A percentile compares a stretch with the other conserved stretches of the same genome.
These are phyloP conservation scores for Chromis chromis DNA, from an alignment of 2,797 vertebrate species.

Conservation along the genomic window DNA sequence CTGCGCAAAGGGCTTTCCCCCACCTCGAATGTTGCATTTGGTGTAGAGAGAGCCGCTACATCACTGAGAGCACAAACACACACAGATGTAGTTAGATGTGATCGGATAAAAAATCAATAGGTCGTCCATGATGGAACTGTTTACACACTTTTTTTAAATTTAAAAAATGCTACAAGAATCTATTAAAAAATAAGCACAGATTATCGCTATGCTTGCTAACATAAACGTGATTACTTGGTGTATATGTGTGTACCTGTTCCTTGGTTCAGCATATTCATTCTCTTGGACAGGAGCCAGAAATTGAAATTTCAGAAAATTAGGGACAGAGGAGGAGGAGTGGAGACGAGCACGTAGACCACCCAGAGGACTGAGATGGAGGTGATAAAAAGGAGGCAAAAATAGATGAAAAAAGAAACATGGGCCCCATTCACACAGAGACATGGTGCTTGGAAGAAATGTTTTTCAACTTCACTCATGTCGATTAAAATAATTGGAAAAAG, in stretches of 20 bases:
- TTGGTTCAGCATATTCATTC: slow-evolving; percentile 89
- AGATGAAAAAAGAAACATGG: slow-evolving; percentile 41
- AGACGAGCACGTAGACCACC: slow-evolving; percentile 94
- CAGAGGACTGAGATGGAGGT: slow-evolving; percentile 81
- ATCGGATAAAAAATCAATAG: background rate
- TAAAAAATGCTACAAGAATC: background rate
- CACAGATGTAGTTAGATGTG: background rate
- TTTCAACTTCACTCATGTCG: background rate
- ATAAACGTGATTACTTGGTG: background rate
- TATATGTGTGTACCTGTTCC: slow-evolving; percentile 87
- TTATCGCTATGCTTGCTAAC: background rate
- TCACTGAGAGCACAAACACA: slow-evolving; percentile 84
- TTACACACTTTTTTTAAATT: background rate
- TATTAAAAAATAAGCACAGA: background rate
- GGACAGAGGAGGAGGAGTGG: slow-evolving; percentile 96
- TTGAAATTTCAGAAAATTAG: slow-evolving; percentile 99
- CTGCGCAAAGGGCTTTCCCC: slow-evolving; percentile 86
- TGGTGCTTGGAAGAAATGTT: background rate
- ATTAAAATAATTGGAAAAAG: background rate
- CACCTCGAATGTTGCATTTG: slow-evolving; percentile 59
- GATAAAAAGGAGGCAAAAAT: slow-evolving; percentile 40
- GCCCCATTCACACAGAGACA: slow-evolving; percentile 37
- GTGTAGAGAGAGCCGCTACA: slow-evolving; percentile 85
- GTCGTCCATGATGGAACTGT: background rate
- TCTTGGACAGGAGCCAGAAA: slow-evolving; percentile 97